phyloP scores from a whole-genome alignment of 2,888 invertebrate species.

The Teleogryllus oceanicus region DNA sequence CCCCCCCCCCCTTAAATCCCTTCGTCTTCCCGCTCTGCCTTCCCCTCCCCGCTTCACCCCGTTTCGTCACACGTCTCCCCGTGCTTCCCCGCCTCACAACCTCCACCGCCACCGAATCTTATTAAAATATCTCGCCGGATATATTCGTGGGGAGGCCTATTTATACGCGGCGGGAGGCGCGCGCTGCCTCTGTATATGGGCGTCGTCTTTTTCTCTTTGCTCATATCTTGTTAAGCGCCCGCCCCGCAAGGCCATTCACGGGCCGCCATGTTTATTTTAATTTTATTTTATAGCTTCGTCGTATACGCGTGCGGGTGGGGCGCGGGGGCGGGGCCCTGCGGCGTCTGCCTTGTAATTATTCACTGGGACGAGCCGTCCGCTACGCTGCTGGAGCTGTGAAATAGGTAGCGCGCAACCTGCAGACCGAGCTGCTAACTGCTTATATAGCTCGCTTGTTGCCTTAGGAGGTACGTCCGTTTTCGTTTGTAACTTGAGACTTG shows the following conservation, averaged over 20 bases:
- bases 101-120: neutral
- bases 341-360: neutral
- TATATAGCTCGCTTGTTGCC: too few relatives aligned
- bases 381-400: too few relatives aligned
- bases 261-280: slow-evolving; percentile 9
- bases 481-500: too few relatives aligned
- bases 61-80: too few relatives aligned
- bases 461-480: too few relatives aligned
- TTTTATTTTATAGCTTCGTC: slow-evolving; percentile 9
- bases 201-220: neutral
- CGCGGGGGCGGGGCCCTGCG: neutral
- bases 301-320: neutral
- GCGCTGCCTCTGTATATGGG: neutral
- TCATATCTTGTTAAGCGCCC: neutral
- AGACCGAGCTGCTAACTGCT: too few relatives aligned
- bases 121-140: slow-evolving; percentile 7
- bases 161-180: slow-evolving; percentile 3
- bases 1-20: too few relatives aligned
- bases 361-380: neutral
- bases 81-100: too few relatives aligned
- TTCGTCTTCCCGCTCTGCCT: too few relatives aligned
- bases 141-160: neutral
- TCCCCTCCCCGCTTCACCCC: too few relatives aligned
- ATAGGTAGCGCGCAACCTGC: too few relatives aligned
- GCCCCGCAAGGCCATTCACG: neutral